phyloP scores from a whole-genome alignment of 2,113 vertebrate species.

The Pseudonaja textilis region DNA sequence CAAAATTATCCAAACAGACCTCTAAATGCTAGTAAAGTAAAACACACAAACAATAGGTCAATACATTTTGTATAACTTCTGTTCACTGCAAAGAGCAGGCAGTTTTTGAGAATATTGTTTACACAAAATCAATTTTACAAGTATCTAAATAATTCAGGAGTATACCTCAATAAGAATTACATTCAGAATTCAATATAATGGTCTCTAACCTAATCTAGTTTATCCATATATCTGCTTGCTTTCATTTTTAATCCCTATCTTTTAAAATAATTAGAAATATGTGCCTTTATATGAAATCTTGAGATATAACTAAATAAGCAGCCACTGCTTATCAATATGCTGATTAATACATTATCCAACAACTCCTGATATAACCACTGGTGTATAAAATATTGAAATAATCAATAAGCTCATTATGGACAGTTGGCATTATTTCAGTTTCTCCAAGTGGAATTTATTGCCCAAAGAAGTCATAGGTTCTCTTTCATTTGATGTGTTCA shows the following conservation, averaged over 20 bases:
- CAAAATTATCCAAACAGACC: conserved; percentile 79
- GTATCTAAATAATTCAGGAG: conserved; percentile 74
- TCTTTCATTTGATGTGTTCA: neutral
- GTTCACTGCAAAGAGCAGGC: conserved; percentile 63
- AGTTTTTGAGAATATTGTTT: conserved; percentile 65
- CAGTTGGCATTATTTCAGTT: neutral
- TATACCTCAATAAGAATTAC: conserved; percentile 53
- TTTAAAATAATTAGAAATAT: conserved; percentile 13
- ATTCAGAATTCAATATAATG: conserved; percentile 51
- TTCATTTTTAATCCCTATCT: neutral
- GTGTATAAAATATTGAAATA: neutral
- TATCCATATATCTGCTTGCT: conserved; percentile 43
- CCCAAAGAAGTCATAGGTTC: neutral
- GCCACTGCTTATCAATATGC: neutral
- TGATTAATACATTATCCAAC: conserved; percentile 14
- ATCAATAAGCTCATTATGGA: conserved; percentile 17
- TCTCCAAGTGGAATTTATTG: conserved; percentile 6
- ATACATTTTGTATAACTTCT: conserved; percentile 75
- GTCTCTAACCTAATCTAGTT: conserved; percentile 35
- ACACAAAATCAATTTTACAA: conserved; percentile 81
- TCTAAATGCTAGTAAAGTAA: conserved; percentile 79
- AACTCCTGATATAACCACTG: neutral
- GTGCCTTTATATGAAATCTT: conserved; percentile 34
- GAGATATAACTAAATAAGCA: conserved; percentile 17
- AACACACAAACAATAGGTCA: conserved; percentile 76